Percentiles rank a stretch among this genome's conserved stretches.
phyloP scores from a whole-genome alignment of 2,113 vertebrate genomes.

The Himantopus leucocephalus region DNA sequence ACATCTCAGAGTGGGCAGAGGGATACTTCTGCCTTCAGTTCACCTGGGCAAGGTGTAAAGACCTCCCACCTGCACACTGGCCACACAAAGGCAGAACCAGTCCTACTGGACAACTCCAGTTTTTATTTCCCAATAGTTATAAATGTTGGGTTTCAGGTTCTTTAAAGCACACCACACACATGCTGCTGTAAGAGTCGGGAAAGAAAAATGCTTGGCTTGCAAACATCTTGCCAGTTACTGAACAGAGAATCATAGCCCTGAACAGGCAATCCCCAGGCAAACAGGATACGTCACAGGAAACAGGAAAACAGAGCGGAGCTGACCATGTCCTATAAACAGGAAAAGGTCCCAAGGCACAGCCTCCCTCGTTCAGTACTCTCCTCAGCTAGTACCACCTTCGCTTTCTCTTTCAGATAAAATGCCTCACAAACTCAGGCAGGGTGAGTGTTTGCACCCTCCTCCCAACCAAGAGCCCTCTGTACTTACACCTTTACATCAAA shows the following conservation, averaged over 20 bases:
- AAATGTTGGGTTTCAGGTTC: background rate
- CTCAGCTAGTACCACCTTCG: background rate
- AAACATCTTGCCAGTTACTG: background rate
- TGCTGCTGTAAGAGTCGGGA: rapidly evolving
- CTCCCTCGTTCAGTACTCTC: background rate
- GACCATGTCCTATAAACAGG: background rate
- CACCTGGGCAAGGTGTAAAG: background rate
- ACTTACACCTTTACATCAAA: background rate
- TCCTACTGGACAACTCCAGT: background rate
- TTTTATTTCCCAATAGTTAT: background rate
- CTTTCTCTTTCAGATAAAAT: background rate
- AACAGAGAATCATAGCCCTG: background rate
- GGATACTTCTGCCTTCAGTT: background rate
- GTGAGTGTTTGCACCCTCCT: background rate
- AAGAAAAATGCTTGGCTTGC: background rate
- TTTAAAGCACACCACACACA: background rate
- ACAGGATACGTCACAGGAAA: constrained; percentile 67
- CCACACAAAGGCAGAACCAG: background rate
- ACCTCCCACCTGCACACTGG: background rate
- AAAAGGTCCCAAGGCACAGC: background rate
- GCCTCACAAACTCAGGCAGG: background rate
- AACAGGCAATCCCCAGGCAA: constrained; percentile 18
- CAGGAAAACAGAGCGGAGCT: background rate
- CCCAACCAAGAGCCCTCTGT: background rate
- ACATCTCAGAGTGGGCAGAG: background rate